Conservation (phyloP, 2,888 invertebrate genomes). For the Troides aeacus region DNA sequence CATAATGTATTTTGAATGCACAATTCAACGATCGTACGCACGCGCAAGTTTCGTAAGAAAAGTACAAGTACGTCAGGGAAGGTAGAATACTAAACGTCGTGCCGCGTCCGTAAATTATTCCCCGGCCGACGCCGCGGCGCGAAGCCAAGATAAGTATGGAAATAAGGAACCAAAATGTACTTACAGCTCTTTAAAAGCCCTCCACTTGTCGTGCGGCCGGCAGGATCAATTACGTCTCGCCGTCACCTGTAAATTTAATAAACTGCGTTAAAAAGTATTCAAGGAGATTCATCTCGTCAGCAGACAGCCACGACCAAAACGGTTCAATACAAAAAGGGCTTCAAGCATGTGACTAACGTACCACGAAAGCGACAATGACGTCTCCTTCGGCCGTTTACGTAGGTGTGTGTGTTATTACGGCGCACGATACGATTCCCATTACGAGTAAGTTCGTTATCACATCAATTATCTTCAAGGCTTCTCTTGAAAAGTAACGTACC, state of each 20-base stretch:
- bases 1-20: conserved; percentile 1
- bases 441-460: conserved; percentile 42
- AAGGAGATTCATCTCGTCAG: conserved; percentile 4
- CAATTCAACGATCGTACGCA: not conserved
- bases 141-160: conserved; percentile 12
- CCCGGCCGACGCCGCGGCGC: conserved; percentile 6
- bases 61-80: not conserved
- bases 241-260: conserved; percentile 60
- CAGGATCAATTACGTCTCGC: conserved; percentile 59
- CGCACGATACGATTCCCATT: conserved; percentile 30
- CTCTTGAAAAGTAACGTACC: conserved; percentile 48
- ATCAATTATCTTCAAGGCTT: conserved; percentile 57
- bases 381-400: conserved; percentile 25
- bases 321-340: conserved; percentile 2
- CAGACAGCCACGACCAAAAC: not conserved
- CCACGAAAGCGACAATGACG: conserved; percentile 19
- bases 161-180: conserved; percentile 39
- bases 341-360: conserved; percentile 2
- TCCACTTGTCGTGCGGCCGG: conserved; percentile 54
- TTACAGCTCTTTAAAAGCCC: conserved; percentile 61
- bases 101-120: no score
- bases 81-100: no score
- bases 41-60: not conserved
- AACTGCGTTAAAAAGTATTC: conserved; percentile 28
- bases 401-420: no score